phyloP scores from a whole-genome alignment of 2,888 invertebrate genomes.

The Drosophila atripex region DNA sequence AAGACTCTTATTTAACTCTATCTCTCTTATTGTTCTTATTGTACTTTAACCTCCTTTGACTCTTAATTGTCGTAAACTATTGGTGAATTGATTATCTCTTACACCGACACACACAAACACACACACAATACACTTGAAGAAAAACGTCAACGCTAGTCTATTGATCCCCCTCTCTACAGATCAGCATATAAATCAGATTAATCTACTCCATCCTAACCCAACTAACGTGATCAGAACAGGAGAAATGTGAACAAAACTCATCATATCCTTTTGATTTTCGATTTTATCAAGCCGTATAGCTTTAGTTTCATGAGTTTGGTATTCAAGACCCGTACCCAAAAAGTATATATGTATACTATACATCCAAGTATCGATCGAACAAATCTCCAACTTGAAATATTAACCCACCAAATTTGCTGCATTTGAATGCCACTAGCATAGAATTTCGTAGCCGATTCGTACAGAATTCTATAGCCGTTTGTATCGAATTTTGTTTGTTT shows the following conservation, averaged over 20 bases:
- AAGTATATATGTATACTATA: constrained; percentile 13
- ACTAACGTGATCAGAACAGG: neutral
- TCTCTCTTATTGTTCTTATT: constrained; percentile 45
- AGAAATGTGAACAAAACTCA: constrained; percentile 4
- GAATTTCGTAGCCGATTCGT: constrained; percentile 65
- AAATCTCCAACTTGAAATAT: constrained; percentile 57
- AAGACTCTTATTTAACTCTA: constrained; percentile 53
- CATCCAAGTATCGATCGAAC: constrained; percentile 45
- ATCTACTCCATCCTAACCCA: constrained; percentile 15
- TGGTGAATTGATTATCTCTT: constrained; percentile 64
- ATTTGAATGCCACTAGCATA: constrained; percentile 69
- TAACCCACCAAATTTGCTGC: constrained; percentile 71
- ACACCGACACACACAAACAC: constrained; percentile 39
- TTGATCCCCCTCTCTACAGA: neutral
- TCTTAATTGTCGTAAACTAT: constrained; percentile 65
- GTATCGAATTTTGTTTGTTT: constrained; percentile 83
- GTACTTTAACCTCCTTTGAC: constrained; percentile 63
- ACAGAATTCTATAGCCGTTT: constrained; percentile 80
- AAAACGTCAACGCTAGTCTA: constrained; percentile 37
- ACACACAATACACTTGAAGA: constrained; percentile 35
- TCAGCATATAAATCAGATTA: constrained; percentile 24
- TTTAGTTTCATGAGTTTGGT: constrained; percentile 26
- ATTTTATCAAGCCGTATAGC: constrained; percentile 13
- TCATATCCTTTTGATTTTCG: constrained; percentile 6
- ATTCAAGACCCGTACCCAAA: constrained; percentile 21